Percentiles rank a stretch among this genome's conserved stretches.
Evolutionary conservation across 2,888 invertebrate genomes (phyloP).

Genomic region (Napeogenes sylphis): DNA sequence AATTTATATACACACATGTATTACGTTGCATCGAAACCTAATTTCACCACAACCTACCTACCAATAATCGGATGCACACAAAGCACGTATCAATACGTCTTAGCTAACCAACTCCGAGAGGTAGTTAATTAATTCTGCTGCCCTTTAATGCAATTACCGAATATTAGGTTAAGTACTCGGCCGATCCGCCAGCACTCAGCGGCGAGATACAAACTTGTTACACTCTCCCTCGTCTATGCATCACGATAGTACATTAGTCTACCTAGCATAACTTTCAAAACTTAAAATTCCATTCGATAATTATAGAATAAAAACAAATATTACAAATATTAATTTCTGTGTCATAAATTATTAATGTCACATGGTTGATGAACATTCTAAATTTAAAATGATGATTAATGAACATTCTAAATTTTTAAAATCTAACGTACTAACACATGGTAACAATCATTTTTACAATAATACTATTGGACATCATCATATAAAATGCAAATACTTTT

Average conservation of each 20-base stretch:
- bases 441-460: too few relatives aligned
- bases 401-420: too few relatives aligned
- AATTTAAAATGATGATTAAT: too few relatives aligned
- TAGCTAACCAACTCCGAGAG: conserved; percentile 59
- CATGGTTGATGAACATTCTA: too few relatives aligned
- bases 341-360: too few relatives aligned
- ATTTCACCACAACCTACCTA: conserved; percentile 5
- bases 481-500: too few relatives aligned
- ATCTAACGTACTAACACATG: too few relatives aligned
- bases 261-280: conserved; percentile 11
- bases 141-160: conserved; percentile 67
- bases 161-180: conserved; percentile 74
- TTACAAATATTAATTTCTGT: too few relatives aligned
- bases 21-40: not conserved
- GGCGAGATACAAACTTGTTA: conserved; percentile 68
- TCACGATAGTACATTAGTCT: conserved; percentile 13
- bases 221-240: conserved; percentile 36
- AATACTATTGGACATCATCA: too few relatives aligned
- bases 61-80: conserved; percentile 15
- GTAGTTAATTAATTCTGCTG: conserved; percentile 67
- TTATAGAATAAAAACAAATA: too few relatives aligned
- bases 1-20: not conserved
- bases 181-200: conserved; percentile 63
- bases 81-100: conserved; percentile 54
- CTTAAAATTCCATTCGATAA: too few relatives aligned